Evolutionary conservation across 2,888 invertebrate species (phyloP).

Genomic region (Taphrorychus bicolor): DNA sequence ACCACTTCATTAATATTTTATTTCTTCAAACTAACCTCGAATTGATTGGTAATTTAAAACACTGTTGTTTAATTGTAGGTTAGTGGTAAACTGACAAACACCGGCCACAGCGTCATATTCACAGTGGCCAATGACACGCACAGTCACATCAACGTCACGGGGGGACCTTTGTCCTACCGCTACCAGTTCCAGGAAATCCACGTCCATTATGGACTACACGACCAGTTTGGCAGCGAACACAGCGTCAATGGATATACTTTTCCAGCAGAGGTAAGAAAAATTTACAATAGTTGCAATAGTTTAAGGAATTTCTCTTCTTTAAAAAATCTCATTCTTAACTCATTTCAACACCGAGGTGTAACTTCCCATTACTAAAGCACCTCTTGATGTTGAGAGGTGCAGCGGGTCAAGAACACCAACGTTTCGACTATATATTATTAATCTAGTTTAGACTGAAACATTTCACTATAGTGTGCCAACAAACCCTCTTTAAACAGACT

Average conservation of each 20-base stretch:
- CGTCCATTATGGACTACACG: constrained; percentile 90
- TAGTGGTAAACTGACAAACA: constrained; percentile 88
- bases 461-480: too few species aligned
- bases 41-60: too few species aligned
- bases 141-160: constrained; percentile 90
- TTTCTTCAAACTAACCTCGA: too few species aligned
- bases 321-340: too few species aligned
- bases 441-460: too few species aligned
- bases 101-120: constrained; percentile 94
- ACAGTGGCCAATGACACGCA: constrained; percentile 85
- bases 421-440: too few species aligned
- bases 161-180: constrained; percentile 94
- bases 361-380: too few species aligned
- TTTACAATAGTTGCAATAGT: background rate
- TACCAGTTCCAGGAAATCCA: constrained; percentile 96
- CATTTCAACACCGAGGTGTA: too few species aligned
- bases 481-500: too few species aligned
- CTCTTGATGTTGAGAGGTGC: too few species aligned
- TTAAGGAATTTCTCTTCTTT: background rate
- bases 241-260: constrained; percentile 95
- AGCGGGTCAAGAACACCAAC: too few species aligned
- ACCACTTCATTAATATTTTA: too few species aligned
- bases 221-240: constrained; percentile 95
- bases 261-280: constrained; percentile 97
- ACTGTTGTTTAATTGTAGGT: constrained; percentile 72